A percentile compares a stretch with the other conserved stretches of the same genome.
phyloP scores from a whole-genome alignment of 2,888 invertebrate genomes.

The Scotopteryx bipunctaria region DNA sequence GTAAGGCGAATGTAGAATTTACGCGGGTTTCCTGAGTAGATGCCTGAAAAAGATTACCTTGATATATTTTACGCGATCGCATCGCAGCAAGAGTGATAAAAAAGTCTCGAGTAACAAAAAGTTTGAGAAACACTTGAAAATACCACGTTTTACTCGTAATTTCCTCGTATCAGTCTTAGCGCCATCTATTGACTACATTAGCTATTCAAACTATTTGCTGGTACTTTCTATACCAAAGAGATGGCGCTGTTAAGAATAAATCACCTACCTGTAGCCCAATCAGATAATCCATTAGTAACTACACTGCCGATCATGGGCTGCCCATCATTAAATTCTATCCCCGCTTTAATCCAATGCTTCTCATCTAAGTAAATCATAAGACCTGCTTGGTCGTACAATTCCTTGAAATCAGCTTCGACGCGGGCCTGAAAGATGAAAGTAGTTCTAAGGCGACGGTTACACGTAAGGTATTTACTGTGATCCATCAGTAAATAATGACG shows the following conservation, averaged over 20 bases:
- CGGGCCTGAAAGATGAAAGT: conserved; percentile 47
- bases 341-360: conserved; percentile 70
- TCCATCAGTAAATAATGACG: too few species aligned
- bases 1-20: conserved; percentile 67
- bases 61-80: too few species aligned
- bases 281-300: conserved; percentile 61
- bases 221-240: too few species aligned
- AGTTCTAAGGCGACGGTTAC: too few species aligned
- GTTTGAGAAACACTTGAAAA: conserved; percentile 8
- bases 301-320: conserved; percentile 71
- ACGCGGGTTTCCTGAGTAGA: conserved; percentile 58
- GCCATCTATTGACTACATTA: conserved; percentile 3
- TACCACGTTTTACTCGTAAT: too few species aligned
- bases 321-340: conserved; percentile 70
- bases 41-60: too few species aligned
- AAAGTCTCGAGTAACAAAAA: not conserved
- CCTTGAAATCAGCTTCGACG: conserved; percentile 62
- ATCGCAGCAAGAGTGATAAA: too few species aligned
- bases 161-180: too few species aligned
- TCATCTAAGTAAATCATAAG: conserved; percentile 69
- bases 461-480: too few species aligned
- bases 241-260: not conserved
- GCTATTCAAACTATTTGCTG: too few species aligned
- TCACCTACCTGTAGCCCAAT: conserved; percentile 67
- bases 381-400: conserved; percentile 71